Base-by-base conservation (phyloP, 1,140 invertebrate species). In the Cotesia chilonis region DNA sequence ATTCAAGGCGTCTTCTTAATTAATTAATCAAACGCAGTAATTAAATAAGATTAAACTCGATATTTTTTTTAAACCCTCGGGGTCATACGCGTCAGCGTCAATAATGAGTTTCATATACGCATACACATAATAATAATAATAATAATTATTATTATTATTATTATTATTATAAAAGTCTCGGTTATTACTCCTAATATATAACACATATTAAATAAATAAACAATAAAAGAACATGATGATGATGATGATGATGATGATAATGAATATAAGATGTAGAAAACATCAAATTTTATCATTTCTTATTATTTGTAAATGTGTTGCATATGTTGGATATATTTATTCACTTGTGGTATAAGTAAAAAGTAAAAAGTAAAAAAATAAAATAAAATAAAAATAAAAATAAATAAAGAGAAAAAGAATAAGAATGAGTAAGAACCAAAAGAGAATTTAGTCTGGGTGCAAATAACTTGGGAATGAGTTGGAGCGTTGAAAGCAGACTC, bases 21-120 rank as follows among this genome's bases (percentile, higher is more conserved):
- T 73, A 73, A 73, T 73, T 73, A 61, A 73, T 73, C 69, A 59
- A 57, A 70, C 68, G 68, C 41, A 47, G 68, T 65, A 73, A 73
- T 73, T 73, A 73, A 73, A 51, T 41, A 65, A 73, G 72, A 73
- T 73, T 73, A 73, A 68, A 67, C 51, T 38, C 35, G 67, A 73
- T 73, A 73, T 61, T 73, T 73, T 73, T 59, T 73, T 73, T 55
- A 51, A 17, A 36, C 51, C 12, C 38, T 64, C 14, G 38, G 20
- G 64, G 55, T 66, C 64, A 61, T 60, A 51, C 38, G 36, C 64
- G 61, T 63, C 66, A 57, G 52, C 37, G 38, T 59, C 14, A 59
- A 20, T 63, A 68, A 64, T 52, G 47, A 20, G 66, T 52, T 65
- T 41, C 41, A 65, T 65, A 65, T 20, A 37, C 63, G 12, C 17